Evolutionary conservation across 2,888 invertebrate species (phyloP).

Genomic region (Aphelenchoides bicaudatus): DNA sequence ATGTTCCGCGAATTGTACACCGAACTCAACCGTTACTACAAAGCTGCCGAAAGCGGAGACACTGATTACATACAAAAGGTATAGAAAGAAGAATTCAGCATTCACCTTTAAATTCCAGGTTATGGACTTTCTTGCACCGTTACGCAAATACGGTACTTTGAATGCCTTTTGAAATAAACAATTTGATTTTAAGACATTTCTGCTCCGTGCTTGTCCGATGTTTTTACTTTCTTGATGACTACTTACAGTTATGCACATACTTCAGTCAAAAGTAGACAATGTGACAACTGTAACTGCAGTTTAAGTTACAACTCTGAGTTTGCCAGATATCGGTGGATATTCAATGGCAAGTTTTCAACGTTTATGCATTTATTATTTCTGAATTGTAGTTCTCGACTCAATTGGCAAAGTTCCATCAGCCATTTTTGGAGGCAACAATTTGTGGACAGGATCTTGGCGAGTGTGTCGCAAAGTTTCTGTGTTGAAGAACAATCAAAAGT

Average conservation of each 20-base stretch:
- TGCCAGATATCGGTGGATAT: slow-evolving; percentile 55
- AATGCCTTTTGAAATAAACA: too few relatives aligned
- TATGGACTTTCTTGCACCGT: slow-evolving; percentile 38
- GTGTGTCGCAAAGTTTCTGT: slow-evolving; percentile 57
- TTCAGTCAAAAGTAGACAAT: slow-evolving; percentile 47
- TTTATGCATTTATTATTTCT: neutral
- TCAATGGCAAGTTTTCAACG: slow-evolving; percentile 41
- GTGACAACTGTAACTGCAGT: slow-evolving; percentile 54
- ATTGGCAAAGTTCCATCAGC: slow-evolving; percentile 60
- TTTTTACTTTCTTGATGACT: slow-evolving; percentile 53
- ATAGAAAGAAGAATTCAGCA: too few relatives aligned
- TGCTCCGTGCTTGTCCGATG: slow-evolving; percentile 51
- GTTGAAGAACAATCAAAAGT: slow-evolving; percentile 55
- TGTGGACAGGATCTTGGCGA: slow-evolving; percentile 60
- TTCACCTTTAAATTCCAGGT: too few relatives aligned
- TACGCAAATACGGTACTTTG: slow-evolving; percentile 37
- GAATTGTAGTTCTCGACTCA: slow-evolving; percentile 55
- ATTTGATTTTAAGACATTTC: too few relatives aligned
- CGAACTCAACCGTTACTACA: slow-evolving; percentile 26
- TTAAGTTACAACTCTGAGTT: slow-evolving; percentile 46
- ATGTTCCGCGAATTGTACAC: slow-evolving; percentile 44
- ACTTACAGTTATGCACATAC: slow-evolving; percentile 56
- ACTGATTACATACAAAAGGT: slow-evolving; percentile 45
- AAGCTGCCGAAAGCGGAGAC: slow-evolving; percentile 46
- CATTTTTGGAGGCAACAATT: slow-evolving; percentile 60